Evolutionary conservation across 2,797 vertebrate genomes (phyloP).

Genomic region (Chromobotia macracanthus): DNA sequence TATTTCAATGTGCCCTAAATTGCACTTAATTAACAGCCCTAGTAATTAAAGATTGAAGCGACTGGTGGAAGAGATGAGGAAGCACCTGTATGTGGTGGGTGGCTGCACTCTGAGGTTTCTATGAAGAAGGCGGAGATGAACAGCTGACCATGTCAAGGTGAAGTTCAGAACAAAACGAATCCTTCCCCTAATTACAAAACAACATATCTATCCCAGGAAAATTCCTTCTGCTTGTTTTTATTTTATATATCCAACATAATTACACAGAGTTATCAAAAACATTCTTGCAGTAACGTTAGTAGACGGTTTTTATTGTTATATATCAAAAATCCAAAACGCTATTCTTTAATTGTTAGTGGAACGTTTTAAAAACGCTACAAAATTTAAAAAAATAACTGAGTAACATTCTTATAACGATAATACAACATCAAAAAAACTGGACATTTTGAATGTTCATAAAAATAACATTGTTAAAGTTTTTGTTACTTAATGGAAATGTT

Average conservation of each 20-base stretch:
- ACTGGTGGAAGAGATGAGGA: constrained; percentile 39
- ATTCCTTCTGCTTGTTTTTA: constrained; percentile 36
- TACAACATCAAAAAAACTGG: too few relatives aligned
- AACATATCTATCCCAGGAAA: constrained; percentile 3
- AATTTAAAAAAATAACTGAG: too few relatives aligned
- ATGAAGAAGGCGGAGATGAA: not conserved
- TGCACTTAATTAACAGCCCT: not conserved
- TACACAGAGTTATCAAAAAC: not conserved
- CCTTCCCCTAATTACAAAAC: constrained; percentile 50
- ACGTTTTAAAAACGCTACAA: too few relatives aligned
- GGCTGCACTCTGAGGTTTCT: constrained; percentile 1
- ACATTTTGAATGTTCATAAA: too few relatives aligned
- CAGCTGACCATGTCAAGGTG: constrained; percentile 31
- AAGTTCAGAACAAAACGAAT: constrained; percentile 31
- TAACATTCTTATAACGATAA: too few relatives aligned
- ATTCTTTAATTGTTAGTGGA: too few relatives aligned
- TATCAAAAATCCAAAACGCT: too few relatives aligned
- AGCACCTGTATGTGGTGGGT: constrained; percentile 51
- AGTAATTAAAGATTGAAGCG: constrained; percentile 11
- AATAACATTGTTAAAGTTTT: too few relatives aligned
- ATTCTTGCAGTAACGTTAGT: too few relatives aligned
- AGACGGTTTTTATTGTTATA: too few relatives aligned
- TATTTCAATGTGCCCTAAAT: not conserved
- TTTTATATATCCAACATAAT: constrained; percentile 10
- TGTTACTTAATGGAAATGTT: too few relatives aligned